Evolutionary conservation across 64 coral and sea anemone genomes (phyloP).

Genomic region (Stichodactyla helianthus): DNA sequence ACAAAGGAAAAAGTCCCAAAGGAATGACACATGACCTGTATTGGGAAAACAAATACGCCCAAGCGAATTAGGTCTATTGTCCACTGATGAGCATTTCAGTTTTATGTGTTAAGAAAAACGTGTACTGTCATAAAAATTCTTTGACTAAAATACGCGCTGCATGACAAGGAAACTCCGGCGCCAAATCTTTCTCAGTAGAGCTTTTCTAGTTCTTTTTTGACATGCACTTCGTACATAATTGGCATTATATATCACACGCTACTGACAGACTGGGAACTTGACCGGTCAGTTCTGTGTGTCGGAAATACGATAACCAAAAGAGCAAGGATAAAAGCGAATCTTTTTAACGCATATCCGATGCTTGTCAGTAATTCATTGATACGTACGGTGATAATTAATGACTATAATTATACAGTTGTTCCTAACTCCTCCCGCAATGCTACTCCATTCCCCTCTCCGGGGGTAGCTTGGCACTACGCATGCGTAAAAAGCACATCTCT

Average conservation of each 20-base stretch:
- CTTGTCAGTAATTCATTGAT: neutral
- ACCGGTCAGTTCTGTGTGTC: neutral
- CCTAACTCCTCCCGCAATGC: neutral
- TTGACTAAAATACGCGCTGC: no score
- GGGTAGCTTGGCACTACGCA: neutral
- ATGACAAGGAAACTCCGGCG: no score
- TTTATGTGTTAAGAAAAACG: no score
- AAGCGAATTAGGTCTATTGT: no score
- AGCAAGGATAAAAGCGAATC: neutral
- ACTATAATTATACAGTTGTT: neutral
- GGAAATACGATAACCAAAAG: neutral
- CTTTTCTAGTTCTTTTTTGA: neutral
- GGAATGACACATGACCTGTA: no score
- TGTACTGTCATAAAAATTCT: no score
- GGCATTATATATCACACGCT: neutral
- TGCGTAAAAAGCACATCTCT: neutral
- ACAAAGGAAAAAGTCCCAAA: no score
- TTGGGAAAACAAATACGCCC: no score
- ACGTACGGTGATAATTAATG: neutral
- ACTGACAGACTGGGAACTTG: neutral
- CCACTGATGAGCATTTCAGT: no score
- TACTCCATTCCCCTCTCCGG: neutral
- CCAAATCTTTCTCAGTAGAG: neutral
- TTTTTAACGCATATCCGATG: neutral
- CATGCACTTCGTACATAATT: neutral